A percentile compares a stretch with the other conserved stretches of the same genome.
Conservation (phyloP, 2,797 vertebrate genomes). For the Sternotherus odoratus region DNA sequence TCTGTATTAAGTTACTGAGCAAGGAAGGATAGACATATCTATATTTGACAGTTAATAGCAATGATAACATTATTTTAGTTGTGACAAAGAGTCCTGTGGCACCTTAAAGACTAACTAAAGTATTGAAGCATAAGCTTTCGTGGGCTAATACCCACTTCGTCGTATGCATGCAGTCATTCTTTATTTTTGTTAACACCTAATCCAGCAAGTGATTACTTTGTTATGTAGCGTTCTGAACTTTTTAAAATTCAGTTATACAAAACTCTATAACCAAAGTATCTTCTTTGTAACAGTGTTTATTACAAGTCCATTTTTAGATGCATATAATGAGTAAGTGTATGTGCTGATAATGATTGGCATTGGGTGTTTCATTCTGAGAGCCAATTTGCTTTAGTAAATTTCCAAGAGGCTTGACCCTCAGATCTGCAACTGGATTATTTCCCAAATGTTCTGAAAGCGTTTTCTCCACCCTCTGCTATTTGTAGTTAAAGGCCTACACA, state of each 20-base stretch:
- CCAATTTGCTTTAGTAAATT: not conserved
- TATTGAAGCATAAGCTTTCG: too few species aligned
- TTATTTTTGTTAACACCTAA: too few species aligned
- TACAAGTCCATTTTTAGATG: not conserved
- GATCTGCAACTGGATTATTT: not conserved
- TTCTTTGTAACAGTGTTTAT: not conserved
- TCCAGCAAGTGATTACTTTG: too few species aligned
- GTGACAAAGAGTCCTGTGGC: too few species aligned
- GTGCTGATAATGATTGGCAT: not conserved
- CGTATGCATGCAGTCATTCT: too few species aligned
- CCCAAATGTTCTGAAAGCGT: not conserved
- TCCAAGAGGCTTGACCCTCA: not conserved
- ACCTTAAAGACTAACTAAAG: too few species aligned
- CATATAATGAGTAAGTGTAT: not conserved
- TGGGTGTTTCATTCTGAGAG: not conserved
- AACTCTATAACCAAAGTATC: not conserved
- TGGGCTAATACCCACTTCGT: too few species aligned
- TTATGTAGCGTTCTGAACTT: not conserved
- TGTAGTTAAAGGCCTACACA: not conserved
- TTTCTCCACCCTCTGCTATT: not conserved
- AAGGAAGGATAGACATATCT: not conserved
- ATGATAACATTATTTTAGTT: not conserved
- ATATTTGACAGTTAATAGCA: not conserved
- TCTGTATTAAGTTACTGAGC: not conserved
- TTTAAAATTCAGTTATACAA: not conserved